Conservation (phyloP, 2,797 vertebrate species). For the Brachymystax lenok region DNA sequence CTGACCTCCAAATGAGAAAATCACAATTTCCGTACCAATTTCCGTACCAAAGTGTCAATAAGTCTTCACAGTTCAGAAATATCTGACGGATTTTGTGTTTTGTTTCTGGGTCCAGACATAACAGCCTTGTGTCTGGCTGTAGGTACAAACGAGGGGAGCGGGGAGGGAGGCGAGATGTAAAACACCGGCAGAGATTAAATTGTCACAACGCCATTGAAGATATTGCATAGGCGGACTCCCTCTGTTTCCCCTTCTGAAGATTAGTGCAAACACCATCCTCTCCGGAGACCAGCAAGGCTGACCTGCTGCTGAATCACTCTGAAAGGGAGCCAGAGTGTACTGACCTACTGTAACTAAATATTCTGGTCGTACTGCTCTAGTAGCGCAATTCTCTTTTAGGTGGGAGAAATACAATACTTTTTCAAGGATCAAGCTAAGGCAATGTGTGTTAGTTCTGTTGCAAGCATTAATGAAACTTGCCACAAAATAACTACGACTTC, state of each 20-base stretch:
- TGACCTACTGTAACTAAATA: conserved; percentile 38
- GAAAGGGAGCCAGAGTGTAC: conserved; percentile 37
- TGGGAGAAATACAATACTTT: neutral
- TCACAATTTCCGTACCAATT: neutral
- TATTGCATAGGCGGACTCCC: conserved; percentile 46
- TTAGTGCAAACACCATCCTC: conserved; percentile 52
- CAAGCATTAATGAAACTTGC: too few species aligned
- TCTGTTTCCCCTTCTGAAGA: conserved; percentile 15
- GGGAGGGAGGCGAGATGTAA: conserved; percentile 1
- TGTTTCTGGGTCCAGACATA: conserved; percentile 38
- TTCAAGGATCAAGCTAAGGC: neutral
- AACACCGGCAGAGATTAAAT: conserved; percentile 25
- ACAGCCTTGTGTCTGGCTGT: conserved; percentile 45
- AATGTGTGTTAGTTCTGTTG: neutral
- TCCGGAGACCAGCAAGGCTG: conserved; percentile 34
- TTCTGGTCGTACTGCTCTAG: conserved; percentile 27
- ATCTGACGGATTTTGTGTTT: neutral
- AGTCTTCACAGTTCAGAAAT: neutral
- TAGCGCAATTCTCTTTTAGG: neutral
- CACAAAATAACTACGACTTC: neutral
- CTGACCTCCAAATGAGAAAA: neutral
- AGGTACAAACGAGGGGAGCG: conserved; percentile 27
- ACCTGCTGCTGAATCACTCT: conserved; percentile 50
- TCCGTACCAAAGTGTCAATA: too few species aligned
- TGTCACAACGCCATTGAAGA: conserved; percentile 36